Base-by-base conservation (phyloP, 1,140 invertebrate genomes). In the Physella acuta region DNA sequence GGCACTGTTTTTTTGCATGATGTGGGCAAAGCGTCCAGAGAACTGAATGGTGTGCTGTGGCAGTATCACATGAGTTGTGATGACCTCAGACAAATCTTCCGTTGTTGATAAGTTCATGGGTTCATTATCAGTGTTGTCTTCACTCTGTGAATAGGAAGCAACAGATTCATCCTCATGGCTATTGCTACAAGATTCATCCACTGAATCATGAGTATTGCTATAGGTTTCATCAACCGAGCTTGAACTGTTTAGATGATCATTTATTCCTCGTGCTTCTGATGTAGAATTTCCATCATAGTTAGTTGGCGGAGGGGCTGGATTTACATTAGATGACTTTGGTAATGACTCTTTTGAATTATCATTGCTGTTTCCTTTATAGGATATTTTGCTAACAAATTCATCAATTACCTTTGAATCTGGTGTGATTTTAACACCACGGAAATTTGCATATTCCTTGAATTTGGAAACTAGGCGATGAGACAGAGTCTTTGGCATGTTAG, bases 381-480 rank as follows among this genome's bases (percentile, higher is more conserved):
- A 68, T 14, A 68, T 68, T 30, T 68, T 68, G 28, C 53, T 68
- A 28, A 68, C 65, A 68, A 68, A 68, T 30, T 68, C 65, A 68
- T 68, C 65, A 58, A 68, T 58, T 26, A 68, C 65, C 39, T 59
- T 68, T 14, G 65, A 66, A 34, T 52, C 52, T 36, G 63, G 24
- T 20, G 65, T 68, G 31, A 68, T 68, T 58, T 36, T 68, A 2
- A 68, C 55, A 37, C 55, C 55, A 30, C 30, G 56, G 53, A 37
- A 36, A 4, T 5, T 14, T 30, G 65, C 52, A 58, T 68, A 68
- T n/a, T 68, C 1, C 28, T 68, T 68, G 65, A 68, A 68, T 59
- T 68, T 56, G n/a, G n/a, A 36, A 5, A 68, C 53, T 3, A 68
- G 65, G 1, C 65, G 14, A 8, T 34, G 65, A 3, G 65, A 68